Evolutionary conservation across 1,140 invertebrate genomes (phyloP), one percentile per base, ranked within the genome.

Genomic region (Bilobella aurantiaca): DNA sequence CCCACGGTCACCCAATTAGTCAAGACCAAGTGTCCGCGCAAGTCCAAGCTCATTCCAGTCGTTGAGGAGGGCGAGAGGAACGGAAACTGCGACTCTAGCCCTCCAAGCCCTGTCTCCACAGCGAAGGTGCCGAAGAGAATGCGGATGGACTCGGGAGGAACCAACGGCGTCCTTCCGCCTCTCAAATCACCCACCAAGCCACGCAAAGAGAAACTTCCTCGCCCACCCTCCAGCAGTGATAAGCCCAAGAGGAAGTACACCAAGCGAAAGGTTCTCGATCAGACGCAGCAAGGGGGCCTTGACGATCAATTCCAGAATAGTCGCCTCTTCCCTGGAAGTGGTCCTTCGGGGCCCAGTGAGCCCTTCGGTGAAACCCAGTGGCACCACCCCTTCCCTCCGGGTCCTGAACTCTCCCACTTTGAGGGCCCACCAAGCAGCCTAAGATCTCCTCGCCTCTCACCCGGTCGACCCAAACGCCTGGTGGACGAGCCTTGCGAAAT

Each of bases 121-220:
- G 49, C 49, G 3, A 53, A 53, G 49, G 14, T 53, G 25, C 49
- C 49, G 25, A 53, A 53, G 49, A 53, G 49, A 53, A 53, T 53
- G 12, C 14, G 23, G 25, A 14, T 14, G 14, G 49, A 53, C 8
- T 8, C n/a, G 37, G 37, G 37, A 42, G 37, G 37, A 42, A 42
- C 37, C 37, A 42, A 42, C 37, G 37, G 37, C n/a, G 8, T 42
- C 37, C 8, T 42, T 42, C 37, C 37, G 8, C 8, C 8, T 42
- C 37, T n/a, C 37, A 42, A 8, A 8, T 12, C 8, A n/a, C 8
- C 37, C 8, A 12, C 37, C 8, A 42, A 42, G n/a, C 37, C 37
- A 8, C 37, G 37, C n/a, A 42, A 42, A n/a, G 37, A 42, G 37
- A 42, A 42, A 42, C 8, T 12, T 12, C 8, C 8, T 8, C 37